Base-by-base conservation (phyloP, 2,888 invertebrate genomes). In the Euplexia lucipara region DNA sequence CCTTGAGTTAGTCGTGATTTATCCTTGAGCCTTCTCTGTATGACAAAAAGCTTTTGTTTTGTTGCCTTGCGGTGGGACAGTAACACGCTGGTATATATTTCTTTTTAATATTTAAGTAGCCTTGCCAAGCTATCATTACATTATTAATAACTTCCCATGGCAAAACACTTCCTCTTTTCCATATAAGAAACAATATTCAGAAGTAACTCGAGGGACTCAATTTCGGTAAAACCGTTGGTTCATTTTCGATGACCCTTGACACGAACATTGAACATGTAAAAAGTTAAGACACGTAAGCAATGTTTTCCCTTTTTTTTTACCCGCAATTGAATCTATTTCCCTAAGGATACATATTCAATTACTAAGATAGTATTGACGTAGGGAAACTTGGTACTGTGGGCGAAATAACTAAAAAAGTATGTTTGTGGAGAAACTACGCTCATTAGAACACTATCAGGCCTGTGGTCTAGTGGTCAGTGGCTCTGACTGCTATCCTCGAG, bases 191-290 rank as follows among this genome's bases (percentile, higher is more conserved):
- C 5, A 53, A 57, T 51, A 56, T 68, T 20, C 30, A 20, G 41
- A 52, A 60, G 42, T 30, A 10, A 10, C 60, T 18, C 49, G 7
- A 16, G 71, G 71, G 59, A 49, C 3, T 42, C 9, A 9, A 44
- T 62, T 54, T 20, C 10, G 22, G 51, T 52, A 48, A 75, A 59
- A 54, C 54, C 16, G 34, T 35, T 37, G 32, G 44, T 37, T 47
- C 32, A 54, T 42, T 51, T 56, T 52, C 70, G 26, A 69, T 69
- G 51, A 56, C 60, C 61, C 56, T 20, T 41, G 52, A 60, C 48
- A 53, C 7, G 44, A 69, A 57, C 20, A 74, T 51, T 45, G 60
- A 48, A 57, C 45, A 69, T 75, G 45, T 69, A 47, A 42, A 56
- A 69, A 68, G 47, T 75, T 56, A 52, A 47, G 47, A 39, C 42